A percentile compares a stretch with the other conserved stretches of the same genome.
phyloP scores from a whole-genome alignment of 2,797 vertebrate genomes.

The Momotus momota region DNA sequence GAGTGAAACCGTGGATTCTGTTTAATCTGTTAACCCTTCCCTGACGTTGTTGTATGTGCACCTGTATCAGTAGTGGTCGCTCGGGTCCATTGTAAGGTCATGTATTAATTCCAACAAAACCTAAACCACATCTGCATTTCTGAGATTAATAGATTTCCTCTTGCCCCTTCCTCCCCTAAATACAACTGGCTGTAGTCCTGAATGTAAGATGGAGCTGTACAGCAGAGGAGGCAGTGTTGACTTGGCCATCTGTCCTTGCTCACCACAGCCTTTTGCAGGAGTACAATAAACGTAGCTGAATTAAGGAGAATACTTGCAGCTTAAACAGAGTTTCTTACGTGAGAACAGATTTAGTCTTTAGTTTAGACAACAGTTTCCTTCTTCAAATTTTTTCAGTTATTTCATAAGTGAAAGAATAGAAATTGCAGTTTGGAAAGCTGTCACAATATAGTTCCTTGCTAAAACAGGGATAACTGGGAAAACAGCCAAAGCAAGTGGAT shows the following conservation, averaged over 20 bases:
- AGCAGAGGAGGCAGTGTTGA: neutral
- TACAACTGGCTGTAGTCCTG: neutral
- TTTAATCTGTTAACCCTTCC: neutral
- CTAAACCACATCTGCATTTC: neutral
- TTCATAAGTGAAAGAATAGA: neutral
- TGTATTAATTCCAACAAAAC: neutral
- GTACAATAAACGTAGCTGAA: neutral
- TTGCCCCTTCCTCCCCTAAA: neutral
- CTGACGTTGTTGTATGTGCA: neutral
- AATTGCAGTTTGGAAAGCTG: neutral
- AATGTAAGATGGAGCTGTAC: neutral
- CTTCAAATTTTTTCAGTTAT: neutral
- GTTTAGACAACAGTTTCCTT: neutral
- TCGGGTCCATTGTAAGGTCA: neutral
- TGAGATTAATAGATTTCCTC: neutral
- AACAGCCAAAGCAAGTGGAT: slow-evolving; percentile 9
- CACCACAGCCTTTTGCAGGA: neutral
- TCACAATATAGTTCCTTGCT: neutral
- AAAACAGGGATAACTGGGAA: slow-evolving; percentile 37
- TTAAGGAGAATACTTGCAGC: neutral
- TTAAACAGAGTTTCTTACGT: neutral
- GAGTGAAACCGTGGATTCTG: neutral
- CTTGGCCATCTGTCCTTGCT: slow-evolving; percentile 22
- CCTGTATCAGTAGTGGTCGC: accelerated
- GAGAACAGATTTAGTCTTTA: neutral